These are phyloP conservation scores for Scolopax bukidnonensis DNA, from an alignment of 2,797 vertebrate genomes.

Conservation along the genomic window DNA sequence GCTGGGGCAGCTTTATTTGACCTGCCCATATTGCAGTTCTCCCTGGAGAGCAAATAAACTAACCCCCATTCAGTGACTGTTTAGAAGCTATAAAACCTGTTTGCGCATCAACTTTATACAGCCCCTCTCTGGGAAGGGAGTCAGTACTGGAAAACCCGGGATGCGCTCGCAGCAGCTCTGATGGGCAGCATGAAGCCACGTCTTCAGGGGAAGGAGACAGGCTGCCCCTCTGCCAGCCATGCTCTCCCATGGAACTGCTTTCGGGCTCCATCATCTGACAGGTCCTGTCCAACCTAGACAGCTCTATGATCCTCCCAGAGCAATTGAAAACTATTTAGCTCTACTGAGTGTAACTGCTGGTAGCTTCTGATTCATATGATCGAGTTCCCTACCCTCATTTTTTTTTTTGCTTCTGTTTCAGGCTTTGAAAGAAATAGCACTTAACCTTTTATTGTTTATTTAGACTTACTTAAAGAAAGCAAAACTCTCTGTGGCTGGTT, in stretches of 20 bases:
- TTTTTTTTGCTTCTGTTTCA: slow-evolving; percentile 47
- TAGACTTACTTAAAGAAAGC: slow-evolving; percentile 40
- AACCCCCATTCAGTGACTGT: neutral
- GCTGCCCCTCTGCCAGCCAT: too few species aligned
- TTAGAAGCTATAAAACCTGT: neutral
- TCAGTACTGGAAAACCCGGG: neutral
- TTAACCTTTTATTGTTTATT: slow-evolving; percentile 66
- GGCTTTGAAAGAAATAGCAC: slow-evolving; percentile 23
- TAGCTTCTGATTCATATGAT: slow-evolving; percentile 50
- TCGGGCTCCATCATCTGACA: neutral
- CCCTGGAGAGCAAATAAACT: slow-evolving; percentile 13
- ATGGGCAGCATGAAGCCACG: neutral
- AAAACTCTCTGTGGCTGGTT: slow-evolving; percentile 3
- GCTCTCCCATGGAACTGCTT: neutral
- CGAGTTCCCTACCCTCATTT: slow-evolving; percentile 50
- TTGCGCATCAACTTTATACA: neutral
- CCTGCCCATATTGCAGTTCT: neutral
- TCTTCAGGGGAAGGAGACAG: neutral
- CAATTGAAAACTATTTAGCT: slow-evolving; percentile 66
- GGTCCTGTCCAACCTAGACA: neutral
- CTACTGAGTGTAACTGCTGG: slow-evolving; percentile 35
- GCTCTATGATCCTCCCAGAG: neutral
- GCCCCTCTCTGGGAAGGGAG: neutral
- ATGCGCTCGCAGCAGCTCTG: neutral
- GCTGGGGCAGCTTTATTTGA: neutral